Base-by-base conservation (phyloP, 1,140 invertebrate species). In the Zaprionus taronus region DNA sequence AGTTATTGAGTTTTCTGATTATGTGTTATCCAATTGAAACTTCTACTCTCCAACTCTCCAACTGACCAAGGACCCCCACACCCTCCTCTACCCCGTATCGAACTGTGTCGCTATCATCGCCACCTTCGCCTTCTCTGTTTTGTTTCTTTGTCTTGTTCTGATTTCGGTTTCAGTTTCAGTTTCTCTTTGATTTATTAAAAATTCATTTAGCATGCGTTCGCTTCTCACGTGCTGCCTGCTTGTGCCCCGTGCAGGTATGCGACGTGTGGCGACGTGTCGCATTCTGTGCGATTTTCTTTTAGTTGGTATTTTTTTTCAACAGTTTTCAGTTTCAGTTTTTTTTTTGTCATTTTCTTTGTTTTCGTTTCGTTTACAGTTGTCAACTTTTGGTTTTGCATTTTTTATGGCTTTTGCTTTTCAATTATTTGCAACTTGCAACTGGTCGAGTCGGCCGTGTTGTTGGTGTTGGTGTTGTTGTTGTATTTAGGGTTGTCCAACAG, bases 361-460 rank as follows among this genome's bases (percentile, higher is more conserved):
- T 53, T 70, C 38, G 14, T 58, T 65, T 77, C 44, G 74, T 64
- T 77, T 76, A 76, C 75, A 61, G 69, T 73, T 80, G 78, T 78
- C 74, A 80, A 72, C 64, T 73, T 65, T 73, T 77, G 60, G 55
- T 70, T 79, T 65, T 78, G 70, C 75, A 79, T 79, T 70, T 57
- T 65, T 57, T 60, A 31, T 47, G 28, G 56, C 66, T 17, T 51
- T 71, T 65, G 31, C 14, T 68, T 80, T 77, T 60, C 49, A 68
- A 72, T 66, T 68, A 41, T 78, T 86, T 72, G 68, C 58, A 82
- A 47, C 71, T 53, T 85, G 82, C 80, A 87, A 78, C 47, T 80
- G 71, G 55, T 79, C 67, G 66, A 64, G 38, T 55, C 22, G 36
- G 14, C 28, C 62, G 60, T 34, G 28, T 67, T 58, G 41, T 24